Evolutionary conservation across 1,140 invertebrate genomes (phyloP).

Genomic region (Heliconius melpomene): DNA sequence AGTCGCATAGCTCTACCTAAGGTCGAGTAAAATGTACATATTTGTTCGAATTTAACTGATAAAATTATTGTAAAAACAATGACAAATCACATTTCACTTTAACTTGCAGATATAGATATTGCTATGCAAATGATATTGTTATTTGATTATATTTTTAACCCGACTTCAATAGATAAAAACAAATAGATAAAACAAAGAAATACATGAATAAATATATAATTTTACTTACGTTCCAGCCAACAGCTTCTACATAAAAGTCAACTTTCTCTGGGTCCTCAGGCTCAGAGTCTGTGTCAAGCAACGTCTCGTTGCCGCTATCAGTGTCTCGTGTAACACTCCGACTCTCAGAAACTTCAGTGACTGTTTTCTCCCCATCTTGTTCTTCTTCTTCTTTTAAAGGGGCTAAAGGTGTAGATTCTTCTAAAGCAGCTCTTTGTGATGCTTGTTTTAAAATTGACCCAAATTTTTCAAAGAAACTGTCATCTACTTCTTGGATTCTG

Average conservation of each 20-base stretch:
- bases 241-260: slow-evolving; percentile 82
- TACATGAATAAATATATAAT: neutral
- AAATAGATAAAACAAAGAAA: too few species aligned
- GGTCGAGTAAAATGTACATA: too few species aligned
- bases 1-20: too few species aligned
- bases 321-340: slow-evolving; percentile 73
- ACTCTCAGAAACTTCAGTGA: slow-evolving; percentile 54
- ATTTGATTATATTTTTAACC: neutral
- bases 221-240: slow-evolving; percentile 87
- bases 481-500: slow-evolving; percentile 89
- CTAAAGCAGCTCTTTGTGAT: slow-evolving; percentile 78
- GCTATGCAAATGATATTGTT: neutral
- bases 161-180: neutral
- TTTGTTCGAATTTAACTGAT: neutral
- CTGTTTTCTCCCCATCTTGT: slow-evolving; percentile 74
- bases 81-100: neutral
- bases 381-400: slow-evolving; percentile 73
- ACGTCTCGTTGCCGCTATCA: slow-evolving; percentile 80
- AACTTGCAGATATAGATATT: neutral
- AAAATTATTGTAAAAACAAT: neutral
- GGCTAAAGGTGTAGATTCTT: slow-evolving; percentile 80
- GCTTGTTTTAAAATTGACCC: slow-evolving; percentile 87
- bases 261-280: slow-evolving; percentile 81
- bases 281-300: slow-evolving; percentile 81
- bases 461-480: slow-evolving; percentile 90